These are phyloP conservation scores for Alouatta palliata DNA, from an alignment of 2,113 vertebrate species.

Conservation along the genomic window DNA sequence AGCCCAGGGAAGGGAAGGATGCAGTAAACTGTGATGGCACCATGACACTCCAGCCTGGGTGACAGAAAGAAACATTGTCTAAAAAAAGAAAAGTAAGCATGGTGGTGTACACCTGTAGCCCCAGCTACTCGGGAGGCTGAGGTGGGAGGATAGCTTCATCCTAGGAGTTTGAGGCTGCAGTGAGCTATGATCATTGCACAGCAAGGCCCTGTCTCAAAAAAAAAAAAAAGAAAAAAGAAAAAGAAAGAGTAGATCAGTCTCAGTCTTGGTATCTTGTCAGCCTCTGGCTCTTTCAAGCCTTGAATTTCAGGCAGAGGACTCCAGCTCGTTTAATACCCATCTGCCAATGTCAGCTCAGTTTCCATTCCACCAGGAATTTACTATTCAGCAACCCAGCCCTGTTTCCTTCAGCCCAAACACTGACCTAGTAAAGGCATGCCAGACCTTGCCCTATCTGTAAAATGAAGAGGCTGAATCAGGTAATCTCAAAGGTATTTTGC, in stretches of 20 bases:
- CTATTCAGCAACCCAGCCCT: conserved; percentile 28
- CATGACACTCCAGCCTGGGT: no score
- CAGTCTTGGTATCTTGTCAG: neutral
- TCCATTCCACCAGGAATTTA: conserved; percentile 48
- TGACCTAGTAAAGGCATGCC: conserved; percentile 47
- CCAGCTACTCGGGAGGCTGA: no score
- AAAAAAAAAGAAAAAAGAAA: no score
- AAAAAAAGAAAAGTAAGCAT: no score
- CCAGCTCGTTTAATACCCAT: neutral
- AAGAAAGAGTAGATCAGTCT: neutral
- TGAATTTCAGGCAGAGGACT: conserved; percentile 28
- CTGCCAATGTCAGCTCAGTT: conserved; percentile 16
- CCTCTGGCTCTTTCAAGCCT: neutral
- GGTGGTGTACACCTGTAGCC: no score
- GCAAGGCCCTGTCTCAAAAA: no score
- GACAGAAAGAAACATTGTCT: no score
- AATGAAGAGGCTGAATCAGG: conserved; percentile 1
- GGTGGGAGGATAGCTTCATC: no score
- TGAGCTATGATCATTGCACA: no score
- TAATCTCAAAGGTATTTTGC: conserved; percentile 37
- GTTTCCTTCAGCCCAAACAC: conserved; percentile 16
- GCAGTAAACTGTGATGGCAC: no score
- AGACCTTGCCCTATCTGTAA: conserved; percentile 24
- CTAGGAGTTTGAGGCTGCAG: no score
- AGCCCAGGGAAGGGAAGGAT: no score